Conservation (phyloP, 2,113 vertebrate species). For the Plotosus lineatus region DNA sequence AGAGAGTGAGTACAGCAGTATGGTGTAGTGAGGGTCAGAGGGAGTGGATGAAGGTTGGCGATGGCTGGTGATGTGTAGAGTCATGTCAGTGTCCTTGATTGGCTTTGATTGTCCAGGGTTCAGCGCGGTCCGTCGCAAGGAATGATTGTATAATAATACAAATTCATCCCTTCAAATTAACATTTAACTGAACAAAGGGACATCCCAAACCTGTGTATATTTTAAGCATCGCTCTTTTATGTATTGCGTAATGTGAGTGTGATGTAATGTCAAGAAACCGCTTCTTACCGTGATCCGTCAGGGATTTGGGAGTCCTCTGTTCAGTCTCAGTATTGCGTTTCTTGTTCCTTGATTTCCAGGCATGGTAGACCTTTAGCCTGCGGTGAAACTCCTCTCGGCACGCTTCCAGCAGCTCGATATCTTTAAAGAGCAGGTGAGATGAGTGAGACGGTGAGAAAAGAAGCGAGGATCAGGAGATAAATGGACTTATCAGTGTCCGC, state of each 20-base stretch:
- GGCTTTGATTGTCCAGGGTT: too few relatives aligned
- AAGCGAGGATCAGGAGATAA: neutral
- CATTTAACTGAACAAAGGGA: too few relatives aligned
- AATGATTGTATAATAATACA: too few relatives aligned
- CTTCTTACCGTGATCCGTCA: slow-evolving; percentile 91
- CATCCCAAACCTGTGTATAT: too few relatives aligned
- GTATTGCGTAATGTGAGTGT: neutral
- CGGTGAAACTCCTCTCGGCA: slow-evolving; percentile 98
- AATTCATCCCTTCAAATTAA: too few relatives aligned
- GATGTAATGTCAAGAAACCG: neutral
- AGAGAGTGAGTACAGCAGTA: too few relatives aligned
- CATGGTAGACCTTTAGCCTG: slow-evolving; percentile 94
- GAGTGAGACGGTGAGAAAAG: neutral
- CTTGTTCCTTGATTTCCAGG: slow-evolving; percentile 98
- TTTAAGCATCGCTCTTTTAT: neutral
- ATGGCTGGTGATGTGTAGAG: too few relatives aligned
- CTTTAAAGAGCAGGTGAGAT: slow-evolving; percentile 62
- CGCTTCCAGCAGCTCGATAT: slow-evolving; percentile 93
- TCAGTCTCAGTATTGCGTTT: slow-evolving; percentile 89
- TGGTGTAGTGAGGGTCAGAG: too few relatives aligned
- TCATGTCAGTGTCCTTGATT: too few relatives aligned
- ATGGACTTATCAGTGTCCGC: slow-evolving; percentile 2
- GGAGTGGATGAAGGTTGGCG: too few relatives aligned
- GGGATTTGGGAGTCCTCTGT: slow-evolving; percentile 87
- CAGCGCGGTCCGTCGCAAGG: too few relatives aligned